Evolutionary conservation across 2,888 invertebrate genomes (phyloP), one percentile per base, ranked within the genome.

Genomic region (Petrolisthes cinctipes): DNA sequence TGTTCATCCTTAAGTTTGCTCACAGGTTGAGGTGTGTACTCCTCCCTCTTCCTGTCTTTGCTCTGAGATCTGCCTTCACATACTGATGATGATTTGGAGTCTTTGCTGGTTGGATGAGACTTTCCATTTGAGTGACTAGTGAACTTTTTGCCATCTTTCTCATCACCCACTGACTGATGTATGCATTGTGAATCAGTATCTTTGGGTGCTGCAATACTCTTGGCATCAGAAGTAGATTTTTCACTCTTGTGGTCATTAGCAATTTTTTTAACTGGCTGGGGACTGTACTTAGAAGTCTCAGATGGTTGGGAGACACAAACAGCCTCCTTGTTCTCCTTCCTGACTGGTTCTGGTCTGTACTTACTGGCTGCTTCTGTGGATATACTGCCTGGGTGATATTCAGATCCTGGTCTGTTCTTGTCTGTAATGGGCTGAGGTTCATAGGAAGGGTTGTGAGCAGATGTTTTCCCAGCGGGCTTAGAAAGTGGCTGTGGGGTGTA

Each of bases 401-500:
- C 68, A 17, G 56, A 56, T n/a, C 37, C 23, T 61, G 37, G 37
- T 57, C 9, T 56, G 57, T 37, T 37, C 37, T 81, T 68, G 11
- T 17, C 51, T 7, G 23, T 20, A 53, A 82, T 82, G 82, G 82
- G 82, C 53, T 82, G 82, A 68, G 82, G 82, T 68, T 82, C 66
- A 11, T 82, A 82, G 17, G 37, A 51, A 17, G 53, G 82, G 82
- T 81, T 78, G 17, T 17, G 11, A 17, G 51, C n/a, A 11, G 71
- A 71, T 17, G 71, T 71, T 71, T 37, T 53, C 78, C 53, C 53
- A 9, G 53, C 66, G 3, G 81, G 82, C 53, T 66, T 79, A n/a
- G 11, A 68, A 5, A 85, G n/a, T 53, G 85, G 85, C 23, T 68
- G 85, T 0, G 85, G 85, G 53, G 85, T 85, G 78, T 85, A 85